Evolutionary conservation across 1,140 invertebrate species (phyloP), one percentile per base, ranked within the genome.

Genomic region (Aphelenchoides besseyi): DNA sequence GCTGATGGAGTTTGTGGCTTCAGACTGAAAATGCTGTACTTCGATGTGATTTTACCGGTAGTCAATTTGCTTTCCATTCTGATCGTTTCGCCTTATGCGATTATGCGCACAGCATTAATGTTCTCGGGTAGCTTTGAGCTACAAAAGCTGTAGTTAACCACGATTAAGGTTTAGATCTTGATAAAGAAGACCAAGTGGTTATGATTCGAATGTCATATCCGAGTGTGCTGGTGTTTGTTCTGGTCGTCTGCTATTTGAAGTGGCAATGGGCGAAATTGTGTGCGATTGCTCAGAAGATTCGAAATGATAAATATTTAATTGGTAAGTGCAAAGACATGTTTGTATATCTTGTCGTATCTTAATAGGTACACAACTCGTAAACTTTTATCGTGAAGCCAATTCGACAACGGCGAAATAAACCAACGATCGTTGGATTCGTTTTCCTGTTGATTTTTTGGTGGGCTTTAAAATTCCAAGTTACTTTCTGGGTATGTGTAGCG

Each of bases 211-310:
- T 92, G 72, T 90, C 97, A 0, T 98, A 98, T 88, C 95, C 95
- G 23, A 90, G 91, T 72, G 87, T 95, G 30, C 85, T 97, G 53
- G 85, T 92, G 28, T 86, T 91, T 12, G 88, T 88, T 48, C 82
- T 91, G 3, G 85, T 91, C 36, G 86, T 89, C 54, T 88, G 89
- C 53, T 88, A 93, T 57, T 87, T 93, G 55, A 87, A 89, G 64
- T 89, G 89, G 79, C 92, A 94, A 87, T 90, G 95, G 36, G 89
- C 91, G 68, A 95, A 98, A 84, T 94, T 98, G 85, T 90, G 89
- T 78, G 91, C 93, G 79, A 87, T 98, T 0, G 97, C 97, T 84
- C 92, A 98, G 84, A 95, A 97, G 86, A 98, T 98, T 82, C 96
- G 96, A 86, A 97, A 98, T 87, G 95, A 98, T 84, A 98, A 98